Base-by-base conservation (phyloP, 2,797 vertebrate species). In the Euthynnus affinis region DNA sequence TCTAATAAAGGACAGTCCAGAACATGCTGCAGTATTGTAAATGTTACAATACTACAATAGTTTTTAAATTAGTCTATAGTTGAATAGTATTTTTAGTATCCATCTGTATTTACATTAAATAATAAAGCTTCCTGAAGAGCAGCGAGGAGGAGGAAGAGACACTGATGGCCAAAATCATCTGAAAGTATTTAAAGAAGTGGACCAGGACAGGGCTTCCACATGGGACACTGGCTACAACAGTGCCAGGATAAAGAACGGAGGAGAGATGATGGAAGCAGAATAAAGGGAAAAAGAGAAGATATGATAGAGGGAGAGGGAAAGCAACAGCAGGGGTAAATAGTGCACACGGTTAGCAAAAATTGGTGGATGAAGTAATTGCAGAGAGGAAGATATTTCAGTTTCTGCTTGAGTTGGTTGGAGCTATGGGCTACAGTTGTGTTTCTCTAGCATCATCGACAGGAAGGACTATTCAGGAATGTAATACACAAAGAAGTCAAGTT, bases 111-210 rank as follows among this genome's bases (percentile, higher is more conserved):
- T 20, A 44, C n/a, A 44, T 48, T 12, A 65, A 71, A 53, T 53
- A 52, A 44, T 25, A 56, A 78, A 52, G n/a, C 40, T 73, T 84
- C 72, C 59, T 62, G 57, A 69, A 56, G 14, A 86, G 55, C n/a
- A 18, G 53, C 68, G 15, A 72, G 49, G 18, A 70, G 18, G 57
- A 85, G 49, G 13, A 78, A 61, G 46, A 73, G 53, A 80, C 74
- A 53, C 70, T 59, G 63, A 87, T 73, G 86, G 72, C 76, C 80
- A 82, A 89, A 82, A 89, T 89, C 80, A 88, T 86, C 59, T 72
- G 15, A 62, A 76, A 73, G 72, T 88, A 91, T 91, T 90, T 84
- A 88, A 87, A 90, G 87, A 86, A 86, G 81, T 86, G 74, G 89
- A 87, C 77, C 70, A 86, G 89, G 86, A 83, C 87, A 76, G 70